Base-by-base conservation (phyloP, 2,113 vertebrate species). In the Apus apus region DNA sequence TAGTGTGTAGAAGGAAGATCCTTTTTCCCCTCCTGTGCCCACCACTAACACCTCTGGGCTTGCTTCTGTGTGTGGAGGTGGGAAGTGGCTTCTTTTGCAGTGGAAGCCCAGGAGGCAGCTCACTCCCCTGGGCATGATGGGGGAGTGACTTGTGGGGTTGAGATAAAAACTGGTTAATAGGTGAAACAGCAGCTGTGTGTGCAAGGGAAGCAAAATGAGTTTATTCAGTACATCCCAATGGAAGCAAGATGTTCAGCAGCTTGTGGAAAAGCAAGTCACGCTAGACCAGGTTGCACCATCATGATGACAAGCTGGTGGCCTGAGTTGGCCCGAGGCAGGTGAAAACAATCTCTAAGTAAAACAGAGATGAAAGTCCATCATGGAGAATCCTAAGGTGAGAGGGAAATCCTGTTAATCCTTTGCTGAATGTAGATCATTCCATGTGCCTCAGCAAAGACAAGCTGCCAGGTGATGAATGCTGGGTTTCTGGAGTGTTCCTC, bases 381-480 rank as follows among this genome's bases (percentile, higher is more conserved):
- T 14, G 15, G 32, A 56, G 38, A 8, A 20, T 5, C 38, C 48
- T 25, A 8, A 43, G 15, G 26, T 53, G 26, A 1, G 2, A 57
- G 45, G 62, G 26, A 79, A 48, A 72, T 43, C 34, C 19, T 75
- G 27, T 46, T 51, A 36, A 58, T 68, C 43, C 19, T 23, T 17
- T 46, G 32, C 16, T 45, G 36, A 58, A n/a, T 15, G 19, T 6
- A 54, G 54, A 38, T 32, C 18, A 57, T 64, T 75, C 25, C 27
- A 26, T 0, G 0, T 16, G 8, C 10, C 22, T 53, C n/a, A 83
- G 57, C 36, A 72, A 30, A 90, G 74, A 14, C 0, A 20, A 43
- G 9, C 29, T 54, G 65, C 19, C 67, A 82, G 22, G 11, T 48
- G 15, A 13, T 32, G 30, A 11, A 10, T 43, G 46, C 43, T 70